These are phyloP conservation scores for Iphiclides podalirius DNA, from an alignment of 2,888 invertebrate species.

Conservation along the genomic window DNA sequence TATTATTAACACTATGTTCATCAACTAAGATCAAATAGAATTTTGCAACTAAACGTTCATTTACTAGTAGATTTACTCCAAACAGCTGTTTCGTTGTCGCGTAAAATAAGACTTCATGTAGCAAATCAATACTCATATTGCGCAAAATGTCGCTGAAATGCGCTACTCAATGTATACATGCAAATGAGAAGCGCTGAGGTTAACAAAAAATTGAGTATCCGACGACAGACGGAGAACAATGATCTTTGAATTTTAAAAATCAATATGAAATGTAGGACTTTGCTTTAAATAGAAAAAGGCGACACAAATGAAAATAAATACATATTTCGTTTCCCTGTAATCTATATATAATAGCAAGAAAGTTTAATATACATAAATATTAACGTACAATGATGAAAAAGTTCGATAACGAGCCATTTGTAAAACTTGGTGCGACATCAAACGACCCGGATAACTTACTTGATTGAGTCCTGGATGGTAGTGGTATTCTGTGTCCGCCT, in stretches of 20 bases:
- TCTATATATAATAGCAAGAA: no score
- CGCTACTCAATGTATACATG: conserved; percentile 47
- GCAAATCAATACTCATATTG: conserved; percentile 76
- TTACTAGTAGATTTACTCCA: conserved; percentile 33
- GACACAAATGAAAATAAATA: conserved; percentile 2
- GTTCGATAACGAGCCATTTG: conserved; percentile 54
- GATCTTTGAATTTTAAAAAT: conserved; percentile 35
- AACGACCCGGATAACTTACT: conserved; percentile 83
- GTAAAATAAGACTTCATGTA: conserved; percentile 65
- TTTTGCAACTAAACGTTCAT: conserved; percentile 34
- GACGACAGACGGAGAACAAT: conserved; percentile 49
- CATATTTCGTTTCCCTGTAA: no score
- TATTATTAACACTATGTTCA: no score
- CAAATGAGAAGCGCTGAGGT: conserved; percentile 35
- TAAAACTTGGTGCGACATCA: conserved; percentile 62
- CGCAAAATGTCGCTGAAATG: conserved; percentile 76
- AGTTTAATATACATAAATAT: conserved; percentile 32
- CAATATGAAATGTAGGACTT: conserved; percentile 35
- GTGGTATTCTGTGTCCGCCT: conserved; percentile 92
- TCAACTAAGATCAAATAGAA: conserved; percentile 19
- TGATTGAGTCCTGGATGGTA: conserved; percentile 89
- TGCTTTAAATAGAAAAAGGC: conserved; percentile 7
- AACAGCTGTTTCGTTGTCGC: conserved; percentile 75
- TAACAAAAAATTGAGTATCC: conserved; percentile 48
- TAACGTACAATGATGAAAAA: conserved; percentile 47